These are phyloP conservation scores for Gastracanthus pulcherrimus DNA, from an alignment of 2,888 invertebrate species.

Conservation along the genomic window DNA sequence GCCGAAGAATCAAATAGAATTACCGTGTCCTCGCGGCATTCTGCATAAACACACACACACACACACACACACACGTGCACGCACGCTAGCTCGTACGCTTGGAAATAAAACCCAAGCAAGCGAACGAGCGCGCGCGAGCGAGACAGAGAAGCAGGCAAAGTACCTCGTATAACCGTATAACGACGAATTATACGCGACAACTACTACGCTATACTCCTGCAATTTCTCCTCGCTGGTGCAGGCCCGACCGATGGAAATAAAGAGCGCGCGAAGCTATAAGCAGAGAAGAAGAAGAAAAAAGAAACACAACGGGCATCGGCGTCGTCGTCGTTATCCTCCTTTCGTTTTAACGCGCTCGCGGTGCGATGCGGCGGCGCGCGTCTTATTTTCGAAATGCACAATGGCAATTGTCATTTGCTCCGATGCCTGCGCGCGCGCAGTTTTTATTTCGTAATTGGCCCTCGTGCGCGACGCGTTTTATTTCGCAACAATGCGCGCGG, in stretches of 20 bases:
- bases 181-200: slow-evolving; percentile 52
- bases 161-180: slow-evolving; percentile 42
- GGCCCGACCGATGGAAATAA: slow-evolving; percentile 55
- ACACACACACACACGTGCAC: not conserved
- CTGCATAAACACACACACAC: not conserved
- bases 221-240: slow-evolving; percentile 53
- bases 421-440: slow-evolving; percentile 24
- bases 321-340: slow-evolving; percentile 50
- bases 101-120: not conserved
- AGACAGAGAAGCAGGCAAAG: slow-evolving; percentile 25
- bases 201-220: slow-evolving; percentile 5
- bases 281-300: too few relatives aligned
- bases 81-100: not conserved
- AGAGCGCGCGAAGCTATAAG: not conserved
- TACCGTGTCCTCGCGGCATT: too few relatives aligned
- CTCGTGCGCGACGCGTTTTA: slow-evolving; percentile 43
- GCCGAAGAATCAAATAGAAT: too few relatives aligned
- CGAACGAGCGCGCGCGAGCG: not conserved
- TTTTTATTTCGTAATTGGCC: slow-evolving; percentile 57
- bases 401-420: slow-evolving; percentile 57
- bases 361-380: not conserved
- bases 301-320: slow-evolving; percentile 15
- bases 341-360: slow-evolving; percentile 37
- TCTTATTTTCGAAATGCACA: slow-evolving; percentile 54
- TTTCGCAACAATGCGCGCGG: slow-evolving; percentile 51